Percentiles rank a stretch among this genome's conserved stretches.
Conservation (phyloP, 2,888 invertebrate species). For the Pachydiplax longipennis region DNA sequence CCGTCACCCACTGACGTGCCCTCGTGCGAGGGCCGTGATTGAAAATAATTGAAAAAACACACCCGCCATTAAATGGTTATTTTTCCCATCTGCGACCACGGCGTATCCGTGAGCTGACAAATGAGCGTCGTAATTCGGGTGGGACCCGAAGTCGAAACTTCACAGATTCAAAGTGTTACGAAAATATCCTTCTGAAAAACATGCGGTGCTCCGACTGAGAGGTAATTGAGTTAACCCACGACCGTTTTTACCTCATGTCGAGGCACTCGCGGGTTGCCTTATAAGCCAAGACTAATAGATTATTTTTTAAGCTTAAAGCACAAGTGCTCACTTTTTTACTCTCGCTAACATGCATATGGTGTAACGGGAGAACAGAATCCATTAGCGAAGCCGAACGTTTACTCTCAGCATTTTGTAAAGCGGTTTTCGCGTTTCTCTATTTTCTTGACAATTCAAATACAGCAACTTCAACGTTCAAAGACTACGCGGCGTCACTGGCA, state of each 20-base stretch:
- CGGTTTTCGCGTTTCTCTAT: too few species aligned
- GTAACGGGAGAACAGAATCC: too few species aligned
- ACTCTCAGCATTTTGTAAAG: too few species aligned
- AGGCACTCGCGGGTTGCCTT: not conserved
- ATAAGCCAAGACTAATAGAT: not conserved
- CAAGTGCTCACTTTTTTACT: too few species aligned
- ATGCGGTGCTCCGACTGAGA: not conserved
- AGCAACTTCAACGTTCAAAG: not conserved
- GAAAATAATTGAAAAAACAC: slow-evolving; percentile 23
- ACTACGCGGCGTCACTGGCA: not conserved
- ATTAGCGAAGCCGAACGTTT: too few species aligned
- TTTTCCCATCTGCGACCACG: not conserved
- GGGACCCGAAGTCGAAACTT: not conserved
- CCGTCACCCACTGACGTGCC: not conserved
- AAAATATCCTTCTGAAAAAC: not conserved
- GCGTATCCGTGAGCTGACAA: not conserved
- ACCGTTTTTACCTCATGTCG: not conserved
- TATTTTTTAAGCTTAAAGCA: not conserved
- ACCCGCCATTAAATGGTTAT: not conserved
- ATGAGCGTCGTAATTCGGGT: not conserved
- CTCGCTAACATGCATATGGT: too few species aligned
- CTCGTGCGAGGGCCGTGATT: not conserved
- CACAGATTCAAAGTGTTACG: not conserved
- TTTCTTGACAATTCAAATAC: too few species aligned
- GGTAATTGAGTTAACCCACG: not conserved